A percentile compares a stretch with the other conserved stretches of the same genome.
phyloP scores from a whole-genome alignment of 2,113 vertebrate species.

The Procavia capensis region DNA sequence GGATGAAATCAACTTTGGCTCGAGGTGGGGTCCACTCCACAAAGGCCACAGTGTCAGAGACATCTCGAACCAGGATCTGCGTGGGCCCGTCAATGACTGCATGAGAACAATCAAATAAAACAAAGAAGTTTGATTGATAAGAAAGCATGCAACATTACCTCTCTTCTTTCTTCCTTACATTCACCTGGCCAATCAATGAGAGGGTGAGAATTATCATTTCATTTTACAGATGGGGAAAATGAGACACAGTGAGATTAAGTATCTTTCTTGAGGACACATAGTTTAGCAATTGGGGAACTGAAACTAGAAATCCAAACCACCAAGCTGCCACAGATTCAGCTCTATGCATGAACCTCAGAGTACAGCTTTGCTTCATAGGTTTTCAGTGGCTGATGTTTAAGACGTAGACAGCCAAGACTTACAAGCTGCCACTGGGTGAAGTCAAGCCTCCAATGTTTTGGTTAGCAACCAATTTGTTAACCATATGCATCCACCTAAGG shows the following conservation, averaged over 20 bases:
- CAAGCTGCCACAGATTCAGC: background rate
- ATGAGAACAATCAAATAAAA: background rate
- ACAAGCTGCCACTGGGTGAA: background rate
- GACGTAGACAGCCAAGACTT: background rate
- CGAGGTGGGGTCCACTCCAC: slow-evolving; percentile 96
- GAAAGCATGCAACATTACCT: background rate
- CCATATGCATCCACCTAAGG: background rate
- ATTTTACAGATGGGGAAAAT: background rate
- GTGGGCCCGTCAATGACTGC: slow-evolving; percentile 96
- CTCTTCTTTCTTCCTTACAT: background rate
- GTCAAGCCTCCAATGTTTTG: background rate
- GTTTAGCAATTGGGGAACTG: background rate
- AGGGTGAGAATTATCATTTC: background rate
- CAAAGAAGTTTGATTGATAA: background rate
- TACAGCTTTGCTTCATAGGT: background rate
- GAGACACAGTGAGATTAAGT: background rate
- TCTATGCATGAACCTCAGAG: background rate
- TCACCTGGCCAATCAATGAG: background rate
- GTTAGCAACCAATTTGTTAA: background rate
- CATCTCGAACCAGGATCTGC: slow-evolving; percentile 94
- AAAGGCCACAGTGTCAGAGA: slow-evolving; percentile 97
- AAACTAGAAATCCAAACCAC: background rate
- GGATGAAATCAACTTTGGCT: slow-evolving; percentile 95
- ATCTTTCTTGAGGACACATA: background rate
- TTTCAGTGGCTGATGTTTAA: background rate